Evolutionary conservation across 2,888 invertebrate species (phyloP).

Genomic region (Eristalis arbustorum): DNA sequence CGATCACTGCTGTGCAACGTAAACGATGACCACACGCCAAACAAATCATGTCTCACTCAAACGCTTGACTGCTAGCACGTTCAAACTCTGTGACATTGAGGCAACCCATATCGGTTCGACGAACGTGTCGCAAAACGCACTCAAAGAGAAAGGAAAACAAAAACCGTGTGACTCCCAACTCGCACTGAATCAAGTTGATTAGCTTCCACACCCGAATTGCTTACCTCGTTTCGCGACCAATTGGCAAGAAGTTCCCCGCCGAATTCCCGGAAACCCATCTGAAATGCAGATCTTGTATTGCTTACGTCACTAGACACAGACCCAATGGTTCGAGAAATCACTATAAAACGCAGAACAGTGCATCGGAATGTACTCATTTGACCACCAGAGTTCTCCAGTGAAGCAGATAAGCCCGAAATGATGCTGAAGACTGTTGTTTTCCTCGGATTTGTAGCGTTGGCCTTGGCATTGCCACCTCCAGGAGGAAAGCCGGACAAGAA

Average conservation of each 20-base stretch:
- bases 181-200: neutral
- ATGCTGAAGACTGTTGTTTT: neutral
- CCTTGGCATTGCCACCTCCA: neutral
- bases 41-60: too few species aligned
- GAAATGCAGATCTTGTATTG: neutral
- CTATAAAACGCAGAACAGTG: neutral
- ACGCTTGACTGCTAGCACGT: too few species aligned
- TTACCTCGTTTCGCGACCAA: neutral
- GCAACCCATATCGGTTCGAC: too few species aligned
- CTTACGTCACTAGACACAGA: neutral
- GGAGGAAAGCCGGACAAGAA: neutral
- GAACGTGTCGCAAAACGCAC: neutral
- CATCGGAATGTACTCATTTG: neutral
- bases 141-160: neutral
- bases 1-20: too few species aligned
- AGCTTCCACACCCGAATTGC: neutral
- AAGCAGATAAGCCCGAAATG: neutral
- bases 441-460: neutral
- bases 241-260: neutral
- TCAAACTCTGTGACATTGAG: too few species aligned
- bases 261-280: neutral
- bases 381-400: neutral
- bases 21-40: too few species aligned
- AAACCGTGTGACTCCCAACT: neutral
- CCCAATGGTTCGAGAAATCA: too few species aligned